phyloP scores from a whole-genome alignment of 92 coral and sea anemone species.

The Bergia sp. region DNA sequence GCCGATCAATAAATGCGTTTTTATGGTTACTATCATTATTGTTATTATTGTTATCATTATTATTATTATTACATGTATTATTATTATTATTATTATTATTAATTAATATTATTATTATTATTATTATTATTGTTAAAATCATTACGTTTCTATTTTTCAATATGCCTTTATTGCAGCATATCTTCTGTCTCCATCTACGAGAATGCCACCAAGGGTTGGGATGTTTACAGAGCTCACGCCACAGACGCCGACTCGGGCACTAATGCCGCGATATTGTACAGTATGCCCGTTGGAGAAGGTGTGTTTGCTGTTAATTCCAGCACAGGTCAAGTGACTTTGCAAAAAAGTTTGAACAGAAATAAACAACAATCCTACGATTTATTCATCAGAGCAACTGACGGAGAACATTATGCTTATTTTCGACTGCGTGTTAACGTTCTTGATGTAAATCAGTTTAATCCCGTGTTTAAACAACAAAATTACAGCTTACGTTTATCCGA shows the following conservation, averaged over 20 bases:
- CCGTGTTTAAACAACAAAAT: not conserved
- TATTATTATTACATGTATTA: too few relatives aligned
- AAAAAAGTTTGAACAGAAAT: slow-evolving; percentile 4
- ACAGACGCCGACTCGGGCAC: slow-evolving; percentile 46
- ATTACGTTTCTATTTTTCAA: too few relatives aligned
- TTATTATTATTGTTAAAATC: too few relatives aligned
- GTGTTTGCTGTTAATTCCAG: slow-evolving; percentile 29
- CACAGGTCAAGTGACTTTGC: slow-evolving; percentile 36
- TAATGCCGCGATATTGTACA: slow-evolving; percentile 34
- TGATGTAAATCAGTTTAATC: slow-evolving; percentile 22
- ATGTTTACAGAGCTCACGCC: slow-evolving; percentile 47
- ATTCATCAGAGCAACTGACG: slow-evolving; percentile 35
- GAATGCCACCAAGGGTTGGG: slow-evolving; percentile 34
- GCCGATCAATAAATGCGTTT: too few relatives aligned
- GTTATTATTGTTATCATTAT: too few relatives aligned
- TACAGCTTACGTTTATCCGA: not conserved
- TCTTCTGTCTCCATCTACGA: slow-evolving; percentile 23
- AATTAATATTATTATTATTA: too few relatives aligned
- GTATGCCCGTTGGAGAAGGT: slow-evolving; percentile 29
- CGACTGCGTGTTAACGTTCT: not conserved
- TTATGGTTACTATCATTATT: too few relatives aligned
- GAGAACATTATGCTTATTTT: not conserved
- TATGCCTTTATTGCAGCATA: not conserved
- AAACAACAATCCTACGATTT: not conserved
- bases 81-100: too few relatives aligned